Base-by-base conservation (phyloP, 2,113 vertebrate species). In the Leucopsar rothschildi region DNA sequence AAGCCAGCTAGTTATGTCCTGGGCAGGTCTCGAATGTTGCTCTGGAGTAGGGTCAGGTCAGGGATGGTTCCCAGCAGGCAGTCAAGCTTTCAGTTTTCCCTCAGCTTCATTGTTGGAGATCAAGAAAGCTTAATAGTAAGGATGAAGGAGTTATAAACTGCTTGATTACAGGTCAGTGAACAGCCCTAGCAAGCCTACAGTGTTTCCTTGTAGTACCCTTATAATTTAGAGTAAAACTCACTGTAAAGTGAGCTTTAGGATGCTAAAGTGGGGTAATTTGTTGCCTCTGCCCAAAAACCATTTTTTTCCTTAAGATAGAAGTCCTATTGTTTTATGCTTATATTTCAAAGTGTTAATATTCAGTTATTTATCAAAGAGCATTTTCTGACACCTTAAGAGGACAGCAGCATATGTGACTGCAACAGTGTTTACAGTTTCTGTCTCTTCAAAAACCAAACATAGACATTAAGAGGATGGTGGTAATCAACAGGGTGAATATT, bases 21-120 rank as follows among this genome's bases (percentile, higher is more conserved):
- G 24, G 39, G 25, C 31, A 71, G 17, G 12, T 85, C 9, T 37
- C 0, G 0, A 59, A 25, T 8, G 1, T 59, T 93, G 20, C 31
- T 82, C 19, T 81, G 42, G n/a, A 57, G 31, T 8, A 73, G 25
- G 14, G 5, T 53, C n/a, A 33, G 59, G 22, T 29, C 5, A 15
- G 42, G 24, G 5, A 10, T 45, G 8, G 29, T 71, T 88, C 23
- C 61, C 35, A 65, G 52, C 28, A 87, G 60, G n/a, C 31, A 66
- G 2, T 69, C 28, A 53, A 17, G 10, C 0, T 65, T 81, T 39
- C 33, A 40, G 21, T 94, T 70, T 91, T 44, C 17, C 13, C 22
- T 86, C 35, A 56, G 29, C 13, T 72, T 83, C 5, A 3, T 65
- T 16, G 7, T 4, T 0, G 0, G 55, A 65, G 22, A 39, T 73